These are phyloP conservation scores for Morus bassanus DNA, from an alignment of 2,797 vertebrate genomes.

Conservation along the genomic window DNA sequence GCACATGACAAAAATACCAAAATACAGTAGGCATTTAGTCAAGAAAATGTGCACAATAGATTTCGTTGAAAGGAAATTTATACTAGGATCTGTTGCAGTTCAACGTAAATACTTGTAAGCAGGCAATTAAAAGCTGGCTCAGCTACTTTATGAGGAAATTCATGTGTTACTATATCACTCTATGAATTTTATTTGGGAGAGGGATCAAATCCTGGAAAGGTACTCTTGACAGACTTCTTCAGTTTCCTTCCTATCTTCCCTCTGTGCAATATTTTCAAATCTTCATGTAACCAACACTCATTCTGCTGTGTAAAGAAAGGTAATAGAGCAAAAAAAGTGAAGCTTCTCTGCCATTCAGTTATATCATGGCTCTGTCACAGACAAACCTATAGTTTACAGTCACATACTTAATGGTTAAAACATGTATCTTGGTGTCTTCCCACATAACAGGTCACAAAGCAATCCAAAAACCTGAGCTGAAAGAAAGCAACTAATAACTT, in stretches of 20 bases:
- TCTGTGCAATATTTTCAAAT: background rate
- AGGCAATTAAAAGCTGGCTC: background rate
- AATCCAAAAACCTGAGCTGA: background rate
- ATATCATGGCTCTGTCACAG: background rate
- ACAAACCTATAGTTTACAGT: background rate
- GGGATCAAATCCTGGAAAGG: background rate
- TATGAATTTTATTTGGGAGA: background rate
- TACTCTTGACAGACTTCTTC: background rate
- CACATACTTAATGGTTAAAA: background rate
- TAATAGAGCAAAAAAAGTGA: background rate
- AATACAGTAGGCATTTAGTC: background rate
- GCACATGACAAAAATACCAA: background rate
- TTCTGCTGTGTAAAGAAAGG: background rate
- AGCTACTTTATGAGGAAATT: background rate
- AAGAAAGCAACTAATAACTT: background rate
- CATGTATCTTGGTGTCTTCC: background rate
- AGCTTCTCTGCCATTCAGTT: background rate
- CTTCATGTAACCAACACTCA: background rate
- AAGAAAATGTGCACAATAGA: background rate
- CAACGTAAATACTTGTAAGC: background rate
- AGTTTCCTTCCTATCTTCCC: background rate
- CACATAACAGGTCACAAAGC: background rate
- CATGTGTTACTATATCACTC: background rate
- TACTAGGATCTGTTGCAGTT: background rate
- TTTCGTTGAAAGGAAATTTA: background rate